Percentiles rank a stretch among this genome's conserved stretches.
These are phyloP conservation scores for Muricea muricata DNA, from an alignment of 92 coral and sea anemone species.

Conservation along the genomic window DNA sequence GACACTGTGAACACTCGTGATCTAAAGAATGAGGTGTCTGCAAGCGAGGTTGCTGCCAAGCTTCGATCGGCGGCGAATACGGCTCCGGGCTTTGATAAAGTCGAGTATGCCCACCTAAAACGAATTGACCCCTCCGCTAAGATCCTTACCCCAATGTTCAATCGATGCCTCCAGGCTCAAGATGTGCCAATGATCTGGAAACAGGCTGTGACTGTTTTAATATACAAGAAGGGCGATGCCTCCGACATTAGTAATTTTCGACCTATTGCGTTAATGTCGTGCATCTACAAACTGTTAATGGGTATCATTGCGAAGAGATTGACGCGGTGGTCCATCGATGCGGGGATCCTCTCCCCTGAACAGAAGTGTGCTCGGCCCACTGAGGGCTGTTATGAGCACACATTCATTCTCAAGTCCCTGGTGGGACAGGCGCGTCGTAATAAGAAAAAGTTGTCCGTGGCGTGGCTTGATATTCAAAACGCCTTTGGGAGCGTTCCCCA, in stretches of 20 bases:
- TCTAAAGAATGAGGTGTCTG: not conserved
- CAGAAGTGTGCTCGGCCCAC: conserved; percentile 42
- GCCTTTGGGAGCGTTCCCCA: conserved; percentile 47
- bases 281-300: conserved; percentile 44
- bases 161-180: not conserved
- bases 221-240: conserved; percentile 21
- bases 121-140: not conserved
- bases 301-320: conserved; percentile 26
- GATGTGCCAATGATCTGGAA: conserved; percentile 42
- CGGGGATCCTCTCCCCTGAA: conserved; percentile 28
- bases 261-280: conserved; percentile 48
- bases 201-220: conserved; percentile 20
- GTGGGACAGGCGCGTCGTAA: conserved; percentile 16
- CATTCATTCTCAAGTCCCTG: conserved; percentile 26
- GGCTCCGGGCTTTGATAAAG: conserved; percentile 16
- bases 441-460: not conserved
- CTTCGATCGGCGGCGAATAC: conserved; percentile 37
- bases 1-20: not conserved
- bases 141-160: conserved; percentile 18
- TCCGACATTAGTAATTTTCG: conserved; percentile 30
- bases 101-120: conserved; percentile 28
- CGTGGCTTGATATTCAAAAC: conserved; percentile 34
- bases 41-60: not conserved
- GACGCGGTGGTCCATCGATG: conserved; percentile 28
- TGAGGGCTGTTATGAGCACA: conserved; percentile 41